Base-by-base conservation (phyloP, 23 tunicate genomes). In the Trididemnum clinides region DNA sequence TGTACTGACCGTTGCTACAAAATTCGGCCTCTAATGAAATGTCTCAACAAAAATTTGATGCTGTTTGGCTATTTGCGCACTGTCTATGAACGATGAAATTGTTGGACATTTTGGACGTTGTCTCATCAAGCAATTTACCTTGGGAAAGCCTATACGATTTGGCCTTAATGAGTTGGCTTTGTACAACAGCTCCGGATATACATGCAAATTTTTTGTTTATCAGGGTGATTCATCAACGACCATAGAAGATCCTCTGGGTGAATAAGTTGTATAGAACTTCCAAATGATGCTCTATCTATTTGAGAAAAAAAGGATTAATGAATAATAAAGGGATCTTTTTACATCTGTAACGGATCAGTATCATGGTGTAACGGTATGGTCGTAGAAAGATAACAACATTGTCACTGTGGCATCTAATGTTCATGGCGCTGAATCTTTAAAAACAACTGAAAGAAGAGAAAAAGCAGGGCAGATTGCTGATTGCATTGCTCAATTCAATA, bases 1-100 rank as follows among this genome's bases (percentile, higher is more conserved):
- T 59, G 69, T 59, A 59, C 18, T 22, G 69, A 59, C 69, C 69
- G 69, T 59, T 59, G 69, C 21, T 59, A 12, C 26, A 59, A 59
- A 59, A 59, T 59, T 12, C 69, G 69, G 18, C 69, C 69, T 59
- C 21, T 59, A 26, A 59, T 59, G 21, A 26, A 59, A 12, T 12
- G 21, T 12, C 18, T 59, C 26, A 59, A 59, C 27, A 21, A 59
- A 59, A 59, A 59, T 26, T 59, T 59, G 26, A 15, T 59, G 69
- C 69, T 12, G 21, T 59, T 59, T 18, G 69, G 69, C 23, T 59
- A 12, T 59, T 59, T 59, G 21, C 69, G 21, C 18, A 59, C 21
- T 12, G 18, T 59, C 69, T 26, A 26, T 59, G 69, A 26, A 59
- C 21, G 69, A 59, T n/a, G 21, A 59, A 59, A 26, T 59, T 12